Percentiles rank a stretch among this genome's conserved stretches.
phyloP scores from a whole-genome alignment of 2,797 vertebrate genomes.

The Centropyge bicolor region DNA sequence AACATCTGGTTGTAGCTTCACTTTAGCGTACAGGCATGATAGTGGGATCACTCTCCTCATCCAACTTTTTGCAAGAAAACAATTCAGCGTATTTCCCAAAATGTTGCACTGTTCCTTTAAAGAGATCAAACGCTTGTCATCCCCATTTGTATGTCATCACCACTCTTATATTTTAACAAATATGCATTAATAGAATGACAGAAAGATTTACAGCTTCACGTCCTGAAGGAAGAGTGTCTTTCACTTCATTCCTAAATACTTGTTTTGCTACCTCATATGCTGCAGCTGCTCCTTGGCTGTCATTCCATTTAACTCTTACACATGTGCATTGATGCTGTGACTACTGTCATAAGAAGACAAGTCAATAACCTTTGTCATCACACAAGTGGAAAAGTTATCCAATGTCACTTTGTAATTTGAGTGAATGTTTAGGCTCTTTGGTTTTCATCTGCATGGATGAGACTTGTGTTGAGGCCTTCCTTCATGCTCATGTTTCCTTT shows the following conservation, averaged over 20 bases:
- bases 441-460: slow-evolving; percentile 64
- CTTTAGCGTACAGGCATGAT: background rate
- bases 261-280: slow-evolving; percentile 39
- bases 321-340: slow-evolving; percentile 61
- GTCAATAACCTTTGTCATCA: slow-evolving; percentile 43
- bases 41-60: background rate
- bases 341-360: slow-evolving; percentile 7
- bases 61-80: background rate
- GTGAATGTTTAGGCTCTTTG: slow-evolving; percentile 21
- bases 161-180: slow-evolving; percentile 18
- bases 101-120: slow-evolving; percentile 22
- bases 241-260: slow-evolving; percentile 12
- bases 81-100: background rate
- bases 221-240: background rate
- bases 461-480: slow-evolving; percentile 52
- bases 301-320: slow-evolving; percentile 69
- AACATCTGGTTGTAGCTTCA: background rate
- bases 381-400: slow-evolving; percentile 70
- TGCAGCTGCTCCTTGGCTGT: slow-evolving; percentile 44
- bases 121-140: slow-evolving; percentile 33
- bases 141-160: slow-evolving; percentile 38
- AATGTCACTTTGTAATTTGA: slow-evolving; percentile 38
- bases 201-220: background rate
- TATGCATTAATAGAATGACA: slow-evolving; percentile 13
- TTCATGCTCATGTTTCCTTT: slow-evolving; percentile 79